These are phyloP conservation scores for Bergia sp. DNA, from an alignment of 92 coral and sea anemone species.

Conservation along the genomic window DNA sequence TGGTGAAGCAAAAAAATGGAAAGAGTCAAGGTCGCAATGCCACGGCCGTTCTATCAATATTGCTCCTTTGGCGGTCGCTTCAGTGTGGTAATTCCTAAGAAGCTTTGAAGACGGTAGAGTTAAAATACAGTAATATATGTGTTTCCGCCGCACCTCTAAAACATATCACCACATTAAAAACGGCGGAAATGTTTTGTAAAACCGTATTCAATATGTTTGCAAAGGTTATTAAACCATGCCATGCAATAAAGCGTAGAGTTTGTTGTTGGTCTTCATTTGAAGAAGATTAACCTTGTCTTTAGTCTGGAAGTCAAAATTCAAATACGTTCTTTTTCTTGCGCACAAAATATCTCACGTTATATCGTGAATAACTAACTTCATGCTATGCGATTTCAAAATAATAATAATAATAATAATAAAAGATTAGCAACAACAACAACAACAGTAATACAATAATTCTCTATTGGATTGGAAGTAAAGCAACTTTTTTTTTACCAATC, in stretches of 20 bases:
- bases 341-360: too few relatives aligned
- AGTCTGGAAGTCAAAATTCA: too few relatives aligned
- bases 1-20: background rate
- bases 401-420: too few relatives aligned
- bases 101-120: background rate
- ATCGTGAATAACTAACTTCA: too few relatives aligned
- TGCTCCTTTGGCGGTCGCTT: background rate
- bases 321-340: too few relatives aligned
- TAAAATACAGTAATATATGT: background rate
- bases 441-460: too few relatives aligned
- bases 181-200: background rate
- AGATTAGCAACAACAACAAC: too few relatives aligned
- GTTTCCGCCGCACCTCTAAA: conserved; percentile 21
- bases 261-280: too few relatives aligned
- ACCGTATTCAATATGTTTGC: background rate
- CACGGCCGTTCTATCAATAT: background rate
- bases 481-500: too few relatives aligned
- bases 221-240: background rate
- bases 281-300: too few relatives aligned
- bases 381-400: too few relatives aligned
- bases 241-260: too few relatives aligned
- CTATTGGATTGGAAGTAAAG: background rate
- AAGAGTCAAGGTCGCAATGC: background rate
- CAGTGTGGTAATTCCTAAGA: background rate
- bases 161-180: background rate